These are phyloP conservation scores for Latrodectus hesperus DNA, from an alignment of 2,888 invertebrate genomes.

Conservation along the genomic window DNA sequence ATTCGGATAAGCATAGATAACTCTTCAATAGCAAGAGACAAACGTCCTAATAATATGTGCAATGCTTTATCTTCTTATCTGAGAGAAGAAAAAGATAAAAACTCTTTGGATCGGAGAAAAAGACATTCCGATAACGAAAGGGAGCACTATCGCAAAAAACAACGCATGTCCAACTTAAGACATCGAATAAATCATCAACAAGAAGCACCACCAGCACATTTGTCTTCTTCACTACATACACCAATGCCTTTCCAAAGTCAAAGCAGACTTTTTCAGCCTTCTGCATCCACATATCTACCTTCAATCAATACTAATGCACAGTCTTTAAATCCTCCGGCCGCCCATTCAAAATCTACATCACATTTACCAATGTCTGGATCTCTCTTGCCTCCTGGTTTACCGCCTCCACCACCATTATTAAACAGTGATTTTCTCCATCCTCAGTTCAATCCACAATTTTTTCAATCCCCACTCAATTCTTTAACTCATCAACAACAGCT, in stretches of 20 bases:
- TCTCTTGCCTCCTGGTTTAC: constrained; percentile 34
- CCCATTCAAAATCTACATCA: constrained; percentile 37
- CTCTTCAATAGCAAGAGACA: neutral
- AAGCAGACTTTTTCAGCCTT: constrained; percentile 5
- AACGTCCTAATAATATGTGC: constrained; percentile 27
- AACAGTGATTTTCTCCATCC: constrained; percentile 55
- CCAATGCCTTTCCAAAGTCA: constrained; percentile 18
- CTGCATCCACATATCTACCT: constrained; percentile 14
- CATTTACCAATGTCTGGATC: constrained; percentile 37
- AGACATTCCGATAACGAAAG: constrained; percentile 21
- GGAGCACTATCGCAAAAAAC: constrained; percentile 44
- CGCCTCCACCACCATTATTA: constrained; percentile 51
- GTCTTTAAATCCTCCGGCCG: constrained; percentile 34
- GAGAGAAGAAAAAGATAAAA: constrained; percentile 50
- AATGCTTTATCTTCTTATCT: constrained; percentile 48
- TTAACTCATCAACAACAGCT: constrained; percentile 71
- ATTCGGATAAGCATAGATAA: constrained; percentile 4
- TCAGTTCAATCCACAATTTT: constrained; percentile 28
- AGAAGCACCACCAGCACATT: constrained; percentile 38
- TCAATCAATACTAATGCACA: constrained; percentile 13
- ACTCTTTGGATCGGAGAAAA: constrained; percentile 35
- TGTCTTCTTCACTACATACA: constrained; percentile 14
- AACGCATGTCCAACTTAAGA: constrained; percentile 33
- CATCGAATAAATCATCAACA: constrained; percentile 7
- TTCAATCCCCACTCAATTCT: constrained; percentile 32